These are phyloP conservation scores for Diogma glabrata DNA, from an alignment of 2,888 invertebrate species.

Conservation along the genomic window DNA sequence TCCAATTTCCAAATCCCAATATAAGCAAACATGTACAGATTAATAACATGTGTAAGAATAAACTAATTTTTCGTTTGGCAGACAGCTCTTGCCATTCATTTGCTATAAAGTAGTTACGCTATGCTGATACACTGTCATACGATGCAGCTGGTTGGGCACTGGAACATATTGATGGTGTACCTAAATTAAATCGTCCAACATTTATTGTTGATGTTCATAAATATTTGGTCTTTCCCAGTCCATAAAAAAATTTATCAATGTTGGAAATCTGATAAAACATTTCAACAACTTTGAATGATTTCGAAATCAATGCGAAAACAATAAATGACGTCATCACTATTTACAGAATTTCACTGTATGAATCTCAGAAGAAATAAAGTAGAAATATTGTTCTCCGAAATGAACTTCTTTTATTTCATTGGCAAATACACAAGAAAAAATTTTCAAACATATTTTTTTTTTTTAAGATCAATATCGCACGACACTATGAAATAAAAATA, in stretches of 20 bases:
- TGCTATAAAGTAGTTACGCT: slow-evolving; percentile 72
- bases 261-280: slow-evolving; percentile 31
- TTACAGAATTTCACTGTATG: no score
- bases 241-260: slow-evolving; percentile 62
- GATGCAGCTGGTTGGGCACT: slow-evolving; percentile 25
- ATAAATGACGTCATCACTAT: no score
- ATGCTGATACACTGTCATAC: slow-evolving; percentile 40
- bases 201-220: slow-evolving; percentile 23
- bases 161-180: slow-evolving; percentile 35
- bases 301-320: slow-evolving; percentile 26
- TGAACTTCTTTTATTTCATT: no score
- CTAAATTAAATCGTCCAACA: slow-evolving; percentile 30
- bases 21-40: slow-evolving; percentile 11
- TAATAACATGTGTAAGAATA: slow-evolving; percentile 26
- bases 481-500: no score
- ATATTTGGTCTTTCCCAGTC: slow-evolving; percentile 68
- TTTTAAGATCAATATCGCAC: no score
- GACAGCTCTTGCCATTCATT: slow-evolving; percentile 77
- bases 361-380: no score
- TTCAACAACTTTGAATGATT: slow-evolving; percentile 25
- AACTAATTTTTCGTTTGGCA: slow-evolving; percentile 43
- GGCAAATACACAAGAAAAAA: no score
- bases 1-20: slow-evolving; percentile 47
- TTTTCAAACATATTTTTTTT: no score
- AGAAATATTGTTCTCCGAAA: no score